phyloP scores from a whole-genome alignment of 2,797 vertebrate species.

The Sylvia borin region DNA sequence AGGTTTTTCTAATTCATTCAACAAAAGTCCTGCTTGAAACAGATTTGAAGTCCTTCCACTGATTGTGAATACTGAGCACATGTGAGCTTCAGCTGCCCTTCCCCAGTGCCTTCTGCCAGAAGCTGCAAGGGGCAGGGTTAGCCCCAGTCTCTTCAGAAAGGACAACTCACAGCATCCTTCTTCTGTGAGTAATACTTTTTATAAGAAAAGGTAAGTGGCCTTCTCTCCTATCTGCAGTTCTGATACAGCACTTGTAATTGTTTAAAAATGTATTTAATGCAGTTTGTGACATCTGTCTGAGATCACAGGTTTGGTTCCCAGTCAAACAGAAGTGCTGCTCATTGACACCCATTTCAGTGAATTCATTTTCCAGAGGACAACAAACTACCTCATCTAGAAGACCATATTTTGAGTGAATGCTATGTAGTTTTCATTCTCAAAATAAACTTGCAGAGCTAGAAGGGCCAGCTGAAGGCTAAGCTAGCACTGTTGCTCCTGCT shows the following conservation, averaged over 20 bases:
- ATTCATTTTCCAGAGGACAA: not conserved
- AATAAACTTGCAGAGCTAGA: not conserved
- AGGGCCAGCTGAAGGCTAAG: not conserved
- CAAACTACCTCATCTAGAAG: rapidly evolving
- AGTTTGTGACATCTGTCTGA: not conserved
- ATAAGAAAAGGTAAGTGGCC: not conserved
- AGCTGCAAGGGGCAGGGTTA: not conserved
- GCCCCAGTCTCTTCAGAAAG: not conserved
- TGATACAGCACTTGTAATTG: not conserved
- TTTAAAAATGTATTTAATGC: not conserved
- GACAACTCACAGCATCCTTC: not conserved
- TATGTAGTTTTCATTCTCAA: not conserved
- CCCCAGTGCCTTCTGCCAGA: not conserved
- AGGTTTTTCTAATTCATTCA: not conserved
- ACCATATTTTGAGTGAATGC: not conserved
- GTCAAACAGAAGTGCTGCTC: not conserved
- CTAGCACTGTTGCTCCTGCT: not conserved
- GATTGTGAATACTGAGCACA: not conserved
- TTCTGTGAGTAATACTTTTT: not conserved
- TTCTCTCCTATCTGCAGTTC: not conserved
- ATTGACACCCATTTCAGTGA: not conserved
- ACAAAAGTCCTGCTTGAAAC: not conserved
- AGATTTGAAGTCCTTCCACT: not conserved
- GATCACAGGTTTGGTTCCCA: not conserved
- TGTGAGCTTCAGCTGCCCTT: not conserved